Evolutionary conservation across 2,113 vertebrate genomes (phyloP), one percentile per base, ranked within the genome.

Genomic region (Sterrhoptilus dennistouni): DNA sequence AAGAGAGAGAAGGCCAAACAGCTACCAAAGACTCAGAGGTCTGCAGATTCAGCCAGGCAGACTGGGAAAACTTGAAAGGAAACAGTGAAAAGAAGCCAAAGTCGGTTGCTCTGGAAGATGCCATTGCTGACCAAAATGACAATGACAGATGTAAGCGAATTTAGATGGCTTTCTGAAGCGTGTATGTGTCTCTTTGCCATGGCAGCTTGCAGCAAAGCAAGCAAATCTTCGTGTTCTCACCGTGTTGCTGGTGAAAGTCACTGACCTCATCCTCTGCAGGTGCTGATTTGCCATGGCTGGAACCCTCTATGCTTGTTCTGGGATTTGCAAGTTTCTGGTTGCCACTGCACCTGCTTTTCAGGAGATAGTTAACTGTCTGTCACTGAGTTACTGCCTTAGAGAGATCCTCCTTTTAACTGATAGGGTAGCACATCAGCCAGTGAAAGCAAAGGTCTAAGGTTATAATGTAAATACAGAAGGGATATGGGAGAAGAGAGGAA

Each of bases 1-100:
- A 99, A 98, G 98, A 99, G 96, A 98, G 98, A 97, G 99, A 99
- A 97, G 98, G 98, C 97, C 98, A 98, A 95, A 97, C 98, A 95
- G 96, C 98, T 97, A 98, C 98, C 98, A 98, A 98, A 98, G 98
- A 98, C 96, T 97, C 98, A 97, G 99, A 98, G 96, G 98, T 98
- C 94, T 98, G 98, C 98, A 98, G 98, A 98, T 98, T 91, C 96
- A 97, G 96, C 97, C 98, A 98, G 69, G 96, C 97, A 38, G 98
- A 98, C 95, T 98, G 99, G 98, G 98, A 98, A 97, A 97, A 97
- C 93, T 95, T 98, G 98, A 98, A 98, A 98, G 98, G 98, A 97
- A 98, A 94, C 93, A 96, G 97, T 95, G 98, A 98, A 96, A 98
- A 98, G 97, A 98, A 98, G 97, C 98, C 98, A 97, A 98, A 98